Evolutionary conservation across 2,888 invertebrate genomes (phyloP), one percentile per base, ranked within the genome.

Genomic region (Agrochola litura): DNA sequence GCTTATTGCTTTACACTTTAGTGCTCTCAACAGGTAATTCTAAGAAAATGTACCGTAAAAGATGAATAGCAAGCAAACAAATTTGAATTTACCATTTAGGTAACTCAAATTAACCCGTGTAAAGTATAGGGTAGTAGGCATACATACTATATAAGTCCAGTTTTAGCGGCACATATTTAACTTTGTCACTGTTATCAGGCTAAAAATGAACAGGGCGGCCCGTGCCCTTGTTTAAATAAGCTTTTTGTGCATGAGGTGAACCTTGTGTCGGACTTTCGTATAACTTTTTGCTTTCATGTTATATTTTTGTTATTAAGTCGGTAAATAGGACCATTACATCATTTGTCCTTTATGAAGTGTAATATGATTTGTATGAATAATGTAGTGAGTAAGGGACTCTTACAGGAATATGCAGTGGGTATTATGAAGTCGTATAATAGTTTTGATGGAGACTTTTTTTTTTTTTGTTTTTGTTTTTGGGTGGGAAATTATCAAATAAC

Each of bases 211-310:
- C 87, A 68, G 60, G 76, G 61, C 54, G 67, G 64, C 52, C 76
- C 64, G 84, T 61, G 68, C 69, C 80, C 80, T 81, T 84, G 60
- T 84, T 78, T 81, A 69, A 78, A 84, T 76, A 88, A 84, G 77
- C 78, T 88, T 84, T 87, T 84, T 86, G 78, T 88, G 25, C 76
- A 86, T 49, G 75, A 78, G 70, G 58, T 56, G 41, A 75, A 58
- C 73, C 75, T 68, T 66, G 65, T 68, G 67, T 67, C 43, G 43
- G 78, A 78, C 63, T 81, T 86, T 84, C 54, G 49, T 73, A 43
- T 43, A 84, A 76, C 76, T 86, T 79, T 78, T 75, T 77, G 69
- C 73, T 82, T 86, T 77, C 63, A 74, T 77, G 64, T 81, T 74
- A 61, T 78, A 72, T 68, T 69, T 77, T 76, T 69, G 68, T 71